phyloP scores from a whole-genome alignment of 2,888 invertebrate genomes.

The Panzeria rudis region DNA sequence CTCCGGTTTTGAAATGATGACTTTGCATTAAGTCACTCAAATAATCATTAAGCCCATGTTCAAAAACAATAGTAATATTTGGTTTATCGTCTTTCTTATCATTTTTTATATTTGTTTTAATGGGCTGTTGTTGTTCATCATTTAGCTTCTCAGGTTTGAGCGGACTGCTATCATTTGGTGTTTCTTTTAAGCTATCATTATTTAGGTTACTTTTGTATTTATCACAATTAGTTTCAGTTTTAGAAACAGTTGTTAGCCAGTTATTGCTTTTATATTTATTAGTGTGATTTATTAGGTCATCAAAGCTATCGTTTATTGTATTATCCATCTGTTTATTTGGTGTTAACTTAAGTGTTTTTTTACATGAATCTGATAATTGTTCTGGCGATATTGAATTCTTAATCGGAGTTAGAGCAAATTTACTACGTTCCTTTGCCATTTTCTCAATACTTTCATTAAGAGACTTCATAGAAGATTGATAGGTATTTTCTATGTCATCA shows the following conservation, averaged over 20 bases:
- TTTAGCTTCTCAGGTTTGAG: not conserved
- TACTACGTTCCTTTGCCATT: conserved; percentile 71
- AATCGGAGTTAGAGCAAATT: conserved; percentile 65
- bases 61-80: conserved; percentile 79
- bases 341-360: not conserved
- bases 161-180: not conserved
- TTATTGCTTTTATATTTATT: conserved; percentile 8
- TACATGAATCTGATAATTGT: not conserved
- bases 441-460: conserved; percentile 79
- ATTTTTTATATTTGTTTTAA: not conserved
- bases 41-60: conserved; percentile 77
- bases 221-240: conserved; percentile 3
- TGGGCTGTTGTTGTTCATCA: not conserved
- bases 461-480: conserved; percentile 77
- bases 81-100: conserved; percentile 61
- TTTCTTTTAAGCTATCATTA: not conserved
- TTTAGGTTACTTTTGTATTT: not conserved
- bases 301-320: conserved; percentile 59
- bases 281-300: conserved; percentile 50
- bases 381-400: conserved; percentile 16
- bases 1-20: conserved; percentile 77
- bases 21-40: conserved; percentile 78
- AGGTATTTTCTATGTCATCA: conserved; percentile 77
- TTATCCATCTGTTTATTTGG: not conserved
- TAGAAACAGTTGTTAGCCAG: not conserved